Base-by-base conservation (phyloP, 2,113 vertebrate species). In the Otis tarda region DNA sequence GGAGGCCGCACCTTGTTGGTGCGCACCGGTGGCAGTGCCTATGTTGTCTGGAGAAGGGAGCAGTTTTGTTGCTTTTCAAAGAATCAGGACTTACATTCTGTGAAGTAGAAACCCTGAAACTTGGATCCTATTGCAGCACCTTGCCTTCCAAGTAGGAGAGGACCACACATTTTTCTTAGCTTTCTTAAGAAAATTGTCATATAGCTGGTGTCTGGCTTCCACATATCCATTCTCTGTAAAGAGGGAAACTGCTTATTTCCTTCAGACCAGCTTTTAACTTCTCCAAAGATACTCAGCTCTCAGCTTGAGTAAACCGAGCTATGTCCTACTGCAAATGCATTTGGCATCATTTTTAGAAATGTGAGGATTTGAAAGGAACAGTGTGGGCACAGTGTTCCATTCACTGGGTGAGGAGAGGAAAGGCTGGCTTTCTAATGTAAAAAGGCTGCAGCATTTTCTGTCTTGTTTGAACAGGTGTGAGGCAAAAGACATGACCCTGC, bases 331-430 rank as follows among this genome's bases (percentile, higher is more conserved):
- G n/a, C 68, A 65, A 94, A 41, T 87, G 64, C 43, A n/a, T 63
- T 90, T 95, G 94, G 91, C 70, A 59, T 78, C 11, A 2, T 14
- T 87, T 73, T 83, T 57, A 86, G 92, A 75, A 89, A 87, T 91
- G 10, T 85, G 90, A 88, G 75, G 39, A 57, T 91, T 65, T 86
- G 78, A 82, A 87, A 94, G 74, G 89, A 96, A 82, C 65, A 83
- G 90, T 76, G 81, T 92, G 76, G 92, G 92, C 94, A 93, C 65
- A 60, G 24, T 35, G 59, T 92, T 96, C 92, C 49, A 12, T 73
- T 83, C 76, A 47, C 45, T 30, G 52, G 57, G 18, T 1, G 6
- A 68, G 33, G 35, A 77, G 73, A 68, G 43, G 49, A 57, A 77
- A 81, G 59, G 91, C 50, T 2, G 3, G 17, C 28, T 89, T 94